These are phyloP conservation scores for Homalodisca vitripennis DNA, from an alignment of 1,140 invertebrate species.

Conservation along the genomic window DNA sequence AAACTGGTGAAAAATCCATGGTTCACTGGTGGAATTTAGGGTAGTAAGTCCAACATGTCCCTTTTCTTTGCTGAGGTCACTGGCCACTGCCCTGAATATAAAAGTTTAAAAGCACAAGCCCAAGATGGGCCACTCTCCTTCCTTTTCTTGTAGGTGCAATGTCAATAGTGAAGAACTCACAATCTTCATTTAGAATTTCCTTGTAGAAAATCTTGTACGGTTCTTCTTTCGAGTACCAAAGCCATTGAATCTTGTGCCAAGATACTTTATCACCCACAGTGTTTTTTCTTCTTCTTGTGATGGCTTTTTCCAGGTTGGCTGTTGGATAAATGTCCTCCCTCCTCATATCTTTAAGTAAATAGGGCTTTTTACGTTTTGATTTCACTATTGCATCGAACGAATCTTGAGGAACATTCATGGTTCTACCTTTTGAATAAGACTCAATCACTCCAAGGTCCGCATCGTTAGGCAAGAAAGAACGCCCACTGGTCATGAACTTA, in stretches of 20 bases:
- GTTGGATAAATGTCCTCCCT: conserved; percentile 26
- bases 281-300: conserved; percentile 31
- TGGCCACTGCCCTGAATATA: conserved; percentile 28
- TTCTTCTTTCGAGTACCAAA: conserved; percentile 31
- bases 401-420: conserved; percentile 28
- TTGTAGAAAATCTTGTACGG: conserved; percentile 33
- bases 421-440: conserved; percentile 21
- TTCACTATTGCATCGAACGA: conserved; percentile 26
- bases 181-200: conserved; percentile 34
- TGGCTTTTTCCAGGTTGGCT: conserved; percentile 28
- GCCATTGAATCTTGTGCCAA: conserved; percentile 35
- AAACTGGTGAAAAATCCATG: conserved; percentile 36
- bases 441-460: conserved; percentile 35
- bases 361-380: conserved; percentile 32
- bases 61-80: conserved; percentile 34
- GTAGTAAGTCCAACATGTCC: conserved; percentile 35
- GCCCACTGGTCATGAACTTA: conserved; percentile 42
- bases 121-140: conserved; percentile 28
- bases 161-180: conserved; percentile 29
- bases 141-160: conserved; percentile 29
- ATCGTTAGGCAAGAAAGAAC: conserved; percentile 40
- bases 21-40: conserved; percentile 35
- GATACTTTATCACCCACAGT: conserved; percentile 20
- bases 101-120: conserved; percentile 34
- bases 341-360: conserved; percentile 32